Base-by-base conservation (phyloP, 2,888 invertebrate species). In the Mythimna albipuncta region DNA sequence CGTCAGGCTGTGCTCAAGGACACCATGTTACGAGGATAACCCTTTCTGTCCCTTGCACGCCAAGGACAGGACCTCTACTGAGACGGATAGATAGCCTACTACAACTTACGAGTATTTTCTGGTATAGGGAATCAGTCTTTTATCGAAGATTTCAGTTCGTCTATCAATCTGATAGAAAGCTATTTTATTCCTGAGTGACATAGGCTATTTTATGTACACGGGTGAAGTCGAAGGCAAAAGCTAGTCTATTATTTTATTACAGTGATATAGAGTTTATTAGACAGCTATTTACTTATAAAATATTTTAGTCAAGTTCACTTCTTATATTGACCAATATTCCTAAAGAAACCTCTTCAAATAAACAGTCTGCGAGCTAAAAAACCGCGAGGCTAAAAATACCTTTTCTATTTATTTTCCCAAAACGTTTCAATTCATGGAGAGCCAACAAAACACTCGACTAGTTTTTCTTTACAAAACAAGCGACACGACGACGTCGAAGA, bases 391-490 rank as follows among this genome's bases (percentile, higher is more conserved):
- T n/a, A 21, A 55, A 54, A 50, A 75, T 35, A 50, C 19, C 0
- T n/a, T 44, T 61, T 10, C 19, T 57, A 55, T 61, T 58, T 58
- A 63, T 64, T 58, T 75, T 16, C 70, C 32, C 58, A 19, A 75
- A 75, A 75, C 64, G 35, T 62, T 62, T 72, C 77, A 65, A 61
- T 72, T 55, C 21, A 64, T 4, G 2, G n/a, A 54, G 32, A 47
- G 57, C 21, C 52, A 67, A 64, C 69, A 65, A 66, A 76, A 32
- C 67, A 58, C 69, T 74, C 68, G 35, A 69, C 16, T 70, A 64
- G 72, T 64, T 76, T 76, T 79, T 77, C 72, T 52, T 73, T 47
- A 78, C 55, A 65, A 80, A 77, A 73, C 62, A 74, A 62, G 64
- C 50, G 73, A 62, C 54, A 54, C 26, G 70, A 57, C 66, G 52